Percentiles rank a stretch among this genome's conserved stretches.
These are phyloP conservation scores for Ips typographus DNA, from an alignment of 1,140 invertebrate genomes.

Conservation along the genomic window DNA sequence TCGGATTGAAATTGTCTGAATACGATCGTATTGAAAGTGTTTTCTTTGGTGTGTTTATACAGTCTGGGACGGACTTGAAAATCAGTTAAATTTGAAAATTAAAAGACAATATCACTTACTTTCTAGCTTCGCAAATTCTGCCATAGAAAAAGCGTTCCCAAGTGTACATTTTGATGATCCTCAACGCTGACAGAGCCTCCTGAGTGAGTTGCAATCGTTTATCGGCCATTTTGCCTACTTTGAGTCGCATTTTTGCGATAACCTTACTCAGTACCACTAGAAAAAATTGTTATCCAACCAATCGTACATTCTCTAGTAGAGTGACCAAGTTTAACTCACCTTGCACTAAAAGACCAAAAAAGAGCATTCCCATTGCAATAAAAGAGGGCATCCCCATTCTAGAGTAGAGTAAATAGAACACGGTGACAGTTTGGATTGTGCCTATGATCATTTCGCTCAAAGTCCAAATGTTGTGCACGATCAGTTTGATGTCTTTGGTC, in stretches of 20 bases:
- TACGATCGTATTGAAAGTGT: too few species aligned
- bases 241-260: constrained; percentile 36
- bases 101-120: constrained; percentile 29
- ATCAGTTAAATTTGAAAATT: background rate
- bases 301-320: background rate
- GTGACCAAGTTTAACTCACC: constrained; percentile 33
- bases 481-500: constrained; percentile 77
- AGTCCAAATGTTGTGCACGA: constrained; percentile 70
- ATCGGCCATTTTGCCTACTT: constrained; percentile 62
- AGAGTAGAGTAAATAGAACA: constrained; percentile 73
- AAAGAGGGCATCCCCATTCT: constrained; percentile 72
- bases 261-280: constrained; percentile 38
- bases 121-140: constrained; percentile 55
- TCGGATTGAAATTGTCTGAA: too few species aligned
- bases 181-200: constrained; percentile 78
- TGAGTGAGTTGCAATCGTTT: constrained; percentile 80
- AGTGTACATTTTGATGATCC: constrained; percentile 86
- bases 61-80: background rate
- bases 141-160: constrained; percentile 81
- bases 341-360: constrained; percentile 75
- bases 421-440: constrained; percentile 72
- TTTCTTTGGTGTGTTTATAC: too few species aligned
- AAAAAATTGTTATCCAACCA: constrained; percentile 7
- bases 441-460: constrained; percentile 70
- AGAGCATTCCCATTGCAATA: constrained; percentile 74